Percentiles rank a stretch among this genome's conserved stretches.
phyloP scores from a whole-genome alignment of 2,888 invertebrate genomes.

The Tolmerus cingulatus region DNA sequence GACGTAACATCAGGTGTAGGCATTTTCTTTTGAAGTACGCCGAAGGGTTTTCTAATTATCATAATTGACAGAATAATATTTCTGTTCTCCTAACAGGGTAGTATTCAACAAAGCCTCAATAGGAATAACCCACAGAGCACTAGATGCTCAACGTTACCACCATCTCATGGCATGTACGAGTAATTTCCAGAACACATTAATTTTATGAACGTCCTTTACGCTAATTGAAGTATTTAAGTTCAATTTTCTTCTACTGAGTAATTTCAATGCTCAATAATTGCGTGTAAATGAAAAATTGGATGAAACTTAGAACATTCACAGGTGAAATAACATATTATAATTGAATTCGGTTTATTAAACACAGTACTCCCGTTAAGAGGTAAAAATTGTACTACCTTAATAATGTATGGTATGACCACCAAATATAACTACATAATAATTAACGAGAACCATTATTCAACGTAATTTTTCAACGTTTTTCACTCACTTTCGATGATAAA shows the following conservation, averaged over 20 bases:
- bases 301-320: background rate
- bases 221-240: background rate
- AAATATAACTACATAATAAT: too few species aligned
- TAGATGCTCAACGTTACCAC: background rate
- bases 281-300: background rate
- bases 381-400: too few species aligned
- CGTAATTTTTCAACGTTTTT: too few species aligned
- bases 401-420: too few species aligned
- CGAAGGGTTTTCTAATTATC: slow-evolving; percentile 1
- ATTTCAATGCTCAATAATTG: background rate
- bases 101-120: background rate
- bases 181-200: background rate
- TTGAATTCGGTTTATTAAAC: background rate
- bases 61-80: slow-evolving; percentile 4
- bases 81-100: background rate
- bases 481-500: too few species aligned
- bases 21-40: background rate
- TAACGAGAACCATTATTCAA: too few species aligned
- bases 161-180: background rate
- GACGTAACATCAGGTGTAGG: background rate
- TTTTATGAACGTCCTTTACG: background rate
- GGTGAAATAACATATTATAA: too few species aligned
- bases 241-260: background rate
- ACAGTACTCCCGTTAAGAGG: too few species aligned
- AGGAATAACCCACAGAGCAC: background rate